Conservation (phyloP, 1,140 invertebrate species). For the Drosophila suzukii region DNA sequence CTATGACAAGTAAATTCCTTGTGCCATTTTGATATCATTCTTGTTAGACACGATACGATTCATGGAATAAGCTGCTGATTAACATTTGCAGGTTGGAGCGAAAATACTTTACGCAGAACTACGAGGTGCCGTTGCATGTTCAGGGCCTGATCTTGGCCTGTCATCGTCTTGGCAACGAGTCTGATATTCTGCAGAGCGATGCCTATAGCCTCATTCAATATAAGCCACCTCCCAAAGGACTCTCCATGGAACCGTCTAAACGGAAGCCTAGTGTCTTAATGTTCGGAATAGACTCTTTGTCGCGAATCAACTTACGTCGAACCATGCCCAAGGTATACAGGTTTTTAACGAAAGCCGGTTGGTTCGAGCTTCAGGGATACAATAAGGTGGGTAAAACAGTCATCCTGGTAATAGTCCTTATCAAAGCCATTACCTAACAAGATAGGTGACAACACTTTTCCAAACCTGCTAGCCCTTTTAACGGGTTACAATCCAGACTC, state of each 20-base stretch:
- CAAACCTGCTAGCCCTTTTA: conserved; percentile 91
- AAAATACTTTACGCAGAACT: conserved; percentile 58
- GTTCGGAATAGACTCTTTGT: conserved; percentile 71
- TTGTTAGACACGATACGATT: not conserved
- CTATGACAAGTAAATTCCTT: conserved; percentile 48
- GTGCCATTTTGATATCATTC: not conserved
- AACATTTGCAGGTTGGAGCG: conserved; percentile 6
- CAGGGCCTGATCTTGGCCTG: conserved; percentile 51
- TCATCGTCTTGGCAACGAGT: conserved; percentile 38
- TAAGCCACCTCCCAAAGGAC: not conserved
- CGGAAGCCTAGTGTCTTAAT: conserved; percentile 67
- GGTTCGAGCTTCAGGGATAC: conserved; percentile 72
- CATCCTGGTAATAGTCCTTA: not conserved
- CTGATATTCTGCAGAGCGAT: conserved; percentile 54
- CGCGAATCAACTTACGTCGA: conserved; percentile 81
- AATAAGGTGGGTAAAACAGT: conserved; percentile 51
- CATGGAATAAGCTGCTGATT: no score
- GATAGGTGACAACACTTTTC: conserved; percentile 92
- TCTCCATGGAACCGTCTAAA: not conserved
- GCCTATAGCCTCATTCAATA: conserved; percentile 48
- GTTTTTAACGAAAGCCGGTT: conserved; percentile 42
- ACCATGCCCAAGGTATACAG: conserved; percentile 62
- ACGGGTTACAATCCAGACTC: conserved; percentile 87
- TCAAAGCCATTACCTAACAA: conserved; percentile 45
- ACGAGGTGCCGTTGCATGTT: conserved; percentile 58